Evolutionary conservation across 1,140 invertebrate species (phyloP).

Genomic region (Rhysida immarginata): DNA sequence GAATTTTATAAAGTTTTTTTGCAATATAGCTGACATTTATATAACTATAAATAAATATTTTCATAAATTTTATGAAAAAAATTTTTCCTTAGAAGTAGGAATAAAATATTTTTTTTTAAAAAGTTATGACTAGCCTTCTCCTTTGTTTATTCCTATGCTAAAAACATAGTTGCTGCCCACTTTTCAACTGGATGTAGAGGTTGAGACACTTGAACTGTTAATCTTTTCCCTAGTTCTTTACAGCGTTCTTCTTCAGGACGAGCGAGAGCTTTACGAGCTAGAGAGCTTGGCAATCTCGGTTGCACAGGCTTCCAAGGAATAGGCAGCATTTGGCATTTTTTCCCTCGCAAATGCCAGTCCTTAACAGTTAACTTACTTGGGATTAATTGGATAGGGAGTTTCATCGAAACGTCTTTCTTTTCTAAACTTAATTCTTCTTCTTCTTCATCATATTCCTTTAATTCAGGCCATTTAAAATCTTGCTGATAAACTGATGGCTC

Average conservation of each 20-base stretch:
- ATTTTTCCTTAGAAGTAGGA: neutral
- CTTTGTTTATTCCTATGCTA: neutral
- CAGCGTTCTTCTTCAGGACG: neutral
- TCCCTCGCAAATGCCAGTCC: constrained; percentile 1
- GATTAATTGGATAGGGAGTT: neutral
- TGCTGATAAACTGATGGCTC: neutral
- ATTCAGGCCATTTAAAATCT: neutral
- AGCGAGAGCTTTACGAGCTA: neutral
- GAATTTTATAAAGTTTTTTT: neutral
- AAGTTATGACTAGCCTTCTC: too few species aligned
- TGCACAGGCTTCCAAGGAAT: neutral
- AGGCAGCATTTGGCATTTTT: neutral
- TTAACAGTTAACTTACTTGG: neutral
- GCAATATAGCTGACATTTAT: neutral
- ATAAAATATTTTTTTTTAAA: neutral
- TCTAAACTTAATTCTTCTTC: neutral
- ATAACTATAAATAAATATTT: neutral
- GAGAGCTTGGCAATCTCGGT: neutral
- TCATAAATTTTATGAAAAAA: neutral
- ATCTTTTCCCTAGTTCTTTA: neutral
- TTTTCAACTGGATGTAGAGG: constrained; percentile 1
- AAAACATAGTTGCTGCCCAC: neutral
- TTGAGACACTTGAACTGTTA: neutral
- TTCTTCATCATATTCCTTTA: neutral
- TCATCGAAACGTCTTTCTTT: neutral